Evolutionary conservation across 2,888 invertebrate genomes (phyloP), one percentile per base, ranked within the genome.

Genomic region (Drosophila mayaguana): DNA sequence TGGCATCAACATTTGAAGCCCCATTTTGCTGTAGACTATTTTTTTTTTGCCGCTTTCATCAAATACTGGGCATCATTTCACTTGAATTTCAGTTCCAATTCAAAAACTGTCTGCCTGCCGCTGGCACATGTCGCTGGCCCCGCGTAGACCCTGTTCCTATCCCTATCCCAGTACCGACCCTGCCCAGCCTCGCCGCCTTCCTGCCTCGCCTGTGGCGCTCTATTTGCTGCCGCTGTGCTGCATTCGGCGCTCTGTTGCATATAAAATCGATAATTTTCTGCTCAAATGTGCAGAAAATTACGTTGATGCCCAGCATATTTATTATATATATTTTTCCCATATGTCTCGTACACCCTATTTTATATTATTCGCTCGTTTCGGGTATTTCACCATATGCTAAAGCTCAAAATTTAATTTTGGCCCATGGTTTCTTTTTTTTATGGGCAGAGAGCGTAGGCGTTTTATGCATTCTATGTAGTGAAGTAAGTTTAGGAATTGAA

Each of bases 251-350:
- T 43, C 73, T 78, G 46, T 61, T 76, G 81, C 77, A 77, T 81
- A 65, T 78, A 88, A 88, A 87, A 87, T 88, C 89, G 76, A 88
- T 90, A 88, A 88, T 88, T 88, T 88, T 88, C 89, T 78, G 90
- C 87, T 90, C 87, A 88, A 90, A 90, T 88, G 90, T 90, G 87
- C 87, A 75, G 89, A 90, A 88, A 90, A 90, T 88, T 88, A 75
- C 78, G 79, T 82, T 89, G 82, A 82, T 77, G 72, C 62, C 46
- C 61, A 38, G 63, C 66, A 67, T 70, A 67, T 72, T 72, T 72
- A 60, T 62, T 70, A 62, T 64, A 62, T 62, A 59, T 63, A 40
- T 25, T 53, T 22, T 16, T 22, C 5, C 36, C 38, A 40, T 38
- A 38, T 38, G 16, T 40, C n/a, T 38, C 25, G 7, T 8, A 22